These are phyloP conservation scores for Okamejei kenojei DNA, from an alignment of 2,797 vertebrate genomes.

Conservation along the genomic window DNA sequence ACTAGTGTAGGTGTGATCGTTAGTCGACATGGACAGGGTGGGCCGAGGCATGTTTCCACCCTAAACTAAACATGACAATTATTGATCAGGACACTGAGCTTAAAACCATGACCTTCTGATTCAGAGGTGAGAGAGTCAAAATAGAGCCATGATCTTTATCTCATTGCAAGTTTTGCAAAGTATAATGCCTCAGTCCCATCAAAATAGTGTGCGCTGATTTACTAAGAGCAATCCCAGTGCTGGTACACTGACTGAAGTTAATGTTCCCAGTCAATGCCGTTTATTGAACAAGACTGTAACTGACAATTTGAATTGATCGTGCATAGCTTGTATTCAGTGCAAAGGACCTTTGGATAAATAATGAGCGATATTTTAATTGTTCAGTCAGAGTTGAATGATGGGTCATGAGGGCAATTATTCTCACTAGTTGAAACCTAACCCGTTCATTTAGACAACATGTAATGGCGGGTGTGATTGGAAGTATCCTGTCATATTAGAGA, in stretches of 20 bases:
- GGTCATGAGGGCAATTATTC: background rate
- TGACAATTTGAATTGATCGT: background rate
- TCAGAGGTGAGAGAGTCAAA: background rate
- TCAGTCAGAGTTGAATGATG: background rate
- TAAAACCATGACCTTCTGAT: background rate
- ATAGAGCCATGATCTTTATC: background rate
- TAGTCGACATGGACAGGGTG: too few species aligned
- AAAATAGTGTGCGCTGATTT: background rate
- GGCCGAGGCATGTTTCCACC: too few species aligned
- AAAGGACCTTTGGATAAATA: background rate
- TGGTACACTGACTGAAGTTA: background rate
- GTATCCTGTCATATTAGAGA: background rate
- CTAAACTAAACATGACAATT: too few species aligned
- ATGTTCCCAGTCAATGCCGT: background rate
- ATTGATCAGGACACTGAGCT: background rate
- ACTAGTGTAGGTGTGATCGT: too few species aligned
- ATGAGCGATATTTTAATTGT: background rate
- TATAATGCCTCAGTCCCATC: background rate
- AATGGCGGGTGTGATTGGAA: background rate
- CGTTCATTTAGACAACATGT: too few species aligned
- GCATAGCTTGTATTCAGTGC: background rate
- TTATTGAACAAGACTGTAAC: background rate
- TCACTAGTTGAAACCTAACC: background rate
- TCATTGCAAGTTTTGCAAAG: too few species aligned
- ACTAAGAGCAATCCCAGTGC: background rate